Base-by-base conservation (phyloP, 1,140 invertebrate genomes). In the Manduca sexta region DNA sequence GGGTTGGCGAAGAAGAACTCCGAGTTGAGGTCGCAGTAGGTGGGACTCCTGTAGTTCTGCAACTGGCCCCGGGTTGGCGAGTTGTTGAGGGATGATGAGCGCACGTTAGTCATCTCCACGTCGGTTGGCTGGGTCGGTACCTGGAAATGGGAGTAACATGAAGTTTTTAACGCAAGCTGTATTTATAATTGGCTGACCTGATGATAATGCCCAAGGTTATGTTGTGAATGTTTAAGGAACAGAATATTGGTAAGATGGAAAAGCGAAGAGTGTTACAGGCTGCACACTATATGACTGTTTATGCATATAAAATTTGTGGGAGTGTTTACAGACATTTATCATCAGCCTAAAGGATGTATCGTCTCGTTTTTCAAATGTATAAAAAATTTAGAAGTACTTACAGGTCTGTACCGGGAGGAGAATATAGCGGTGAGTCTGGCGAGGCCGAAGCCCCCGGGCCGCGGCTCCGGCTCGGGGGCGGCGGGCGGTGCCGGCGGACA, bases 51-150 rank as follows among this genome's bases (percentile, higher is more conserved):
- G 53, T 71, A 71, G 60, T 66, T 49, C 47, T 44, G 47, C 8
- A 40, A 41, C 26, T 57, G 60, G 16, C 30, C 50, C 17, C 67
- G 42, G 1, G 58, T 50, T 0, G 78, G 67, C 0, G 74, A 72
- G 26, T 30, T 59, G 44, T 45, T 56, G 0, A 64, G 41, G 0
- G 69, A 69, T 0, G 60, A 6, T 0, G 65, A 45, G 1, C 72
- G 52, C 0, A 77, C 69, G 15, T 64, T 57, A 2, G 62, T 70
- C 69, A 84, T 71, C 49, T 84, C 80, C 6, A 84, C 80, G 35
- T 84, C 81, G 13, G 59, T 53, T 47, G 69, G 70, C n/a, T 73
- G 60, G 0, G 70, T 74, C 3, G 78, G 78, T n/a, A 84, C 81
- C 78, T 82, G 64, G 2, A 49, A 49, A 21, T 13, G 15, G 5